Evolutionary conservation across 2,888 invertebrate species (phyloP), one percentile per base, ranked within the genome.

Genomic region (Agonopterix subpropinquella): DNA sequence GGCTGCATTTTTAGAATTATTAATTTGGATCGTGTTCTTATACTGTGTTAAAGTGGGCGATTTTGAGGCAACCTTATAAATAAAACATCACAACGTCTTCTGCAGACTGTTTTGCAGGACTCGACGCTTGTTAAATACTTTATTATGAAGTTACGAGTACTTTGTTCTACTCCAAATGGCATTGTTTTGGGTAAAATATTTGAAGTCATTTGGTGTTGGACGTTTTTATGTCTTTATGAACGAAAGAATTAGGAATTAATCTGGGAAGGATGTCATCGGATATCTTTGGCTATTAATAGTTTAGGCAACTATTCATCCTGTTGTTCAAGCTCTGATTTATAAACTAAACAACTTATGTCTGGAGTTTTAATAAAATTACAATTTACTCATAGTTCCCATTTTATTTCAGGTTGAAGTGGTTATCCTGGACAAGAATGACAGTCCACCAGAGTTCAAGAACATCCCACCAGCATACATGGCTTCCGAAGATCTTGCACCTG

Each of bases 351-450:
- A 18, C 18, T 18, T 18, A 18, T 18, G 18, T 18, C 18, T 1
- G 18, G 18, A 28, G 7, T 5, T 28, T 5, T 5, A 28, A 7
- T 28, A 28, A 28, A 28, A 28, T 28, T 5, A 28, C 28, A 7
- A 28, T 28, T 28, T 5, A 28, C 28, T 28, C 7, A 28, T 28
- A 28, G 10, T 39, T 39, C 39, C 39, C 10, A 28, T 39, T 39
- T 73, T 59, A 63, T 92, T 91, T 18, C 92, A 97, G 97, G 94
- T 97, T 62, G 92, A 92, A 78, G 92, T 98, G 61, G 92, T 92
- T 50, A 93, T 98, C 47, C 79, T 95, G 75, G 98, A 98, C 86
- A 95, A 94, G 82, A 98, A 98, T 80, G 98, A 98, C 89, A 96
- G 96, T 67, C 96, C 97, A n/a, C 98, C 98, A 3, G 92, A 93